Conservation (phyloP, 2,797 vertebrate genomes). For the Argya squamiceps region DNA sequence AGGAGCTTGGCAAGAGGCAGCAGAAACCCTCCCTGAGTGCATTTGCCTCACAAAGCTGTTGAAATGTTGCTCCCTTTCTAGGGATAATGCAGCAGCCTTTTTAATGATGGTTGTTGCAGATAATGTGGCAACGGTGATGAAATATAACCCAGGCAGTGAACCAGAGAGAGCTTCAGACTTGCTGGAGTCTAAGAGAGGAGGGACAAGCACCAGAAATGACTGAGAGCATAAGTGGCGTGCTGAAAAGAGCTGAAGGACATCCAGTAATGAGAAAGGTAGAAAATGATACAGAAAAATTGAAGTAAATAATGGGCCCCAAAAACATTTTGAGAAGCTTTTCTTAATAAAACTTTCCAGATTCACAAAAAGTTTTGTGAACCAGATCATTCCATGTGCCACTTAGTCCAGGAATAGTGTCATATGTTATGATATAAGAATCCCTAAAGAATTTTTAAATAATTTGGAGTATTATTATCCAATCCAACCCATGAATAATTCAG, state of each 20-base stretch:
- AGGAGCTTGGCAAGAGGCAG: background rate
- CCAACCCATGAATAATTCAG: background rate
- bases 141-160: slow-evolving; percentile 29
- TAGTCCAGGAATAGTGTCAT: background rate
- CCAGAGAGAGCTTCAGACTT: slow-evolving; percentile 29
- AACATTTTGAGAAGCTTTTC: background rate
- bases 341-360: background rate
- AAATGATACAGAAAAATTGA: background rate
- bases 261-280: background rate
- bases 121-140: background rate
- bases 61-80: background rate
- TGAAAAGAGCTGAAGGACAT: background rate
- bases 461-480: background rate
- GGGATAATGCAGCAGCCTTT: background rate
- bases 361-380: background rate
- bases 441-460: background rate
- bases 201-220: background rate
- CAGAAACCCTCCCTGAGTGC: background rate
- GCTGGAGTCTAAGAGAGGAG: background rate
- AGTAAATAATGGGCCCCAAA: background rate
- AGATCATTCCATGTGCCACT: background rate
- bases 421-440: background rate
- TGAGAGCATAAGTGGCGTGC: background rate
- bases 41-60: background rate
- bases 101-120: slow-evolving; percentile 7